Percentiles rank a stretch among this genome's conserved stretches.
Conservation (phyloP, 2,797 vertebrate genomes). For the Poecilia velifera region DNA sequence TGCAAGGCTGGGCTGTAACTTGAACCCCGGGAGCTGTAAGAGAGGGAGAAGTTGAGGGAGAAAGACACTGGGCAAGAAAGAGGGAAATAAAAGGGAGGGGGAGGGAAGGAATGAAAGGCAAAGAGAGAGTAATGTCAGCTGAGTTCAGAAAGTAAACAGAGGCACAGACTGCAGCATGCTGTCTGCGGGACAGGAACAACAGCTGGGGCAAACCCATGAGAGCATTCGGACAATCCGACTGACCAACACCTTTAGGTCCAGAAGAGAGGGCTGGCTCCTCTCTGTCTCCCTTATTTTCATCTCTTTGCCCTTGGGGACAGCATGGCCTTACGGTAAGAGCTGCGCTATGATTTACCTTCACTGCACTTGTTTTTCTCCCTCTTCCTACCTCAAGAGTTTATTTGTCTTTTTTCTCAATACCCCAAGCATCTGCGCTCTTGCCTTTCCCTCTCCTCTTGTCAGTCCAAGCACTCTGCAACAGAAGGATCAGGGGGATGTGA, state of each 20-base stretch:
- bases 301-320: constrained; percentile 65
- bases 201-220: constrained; percentile 68
- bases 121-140: constrained; percentile 84
- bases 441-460: constrained; percentile 44
- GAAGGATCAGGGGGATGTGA: constrained; percentile 36
- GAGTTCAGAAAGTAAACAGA: constrained; percentile 88
- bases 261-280: constrained; percentile 66
- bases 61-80: constrained; percentile 26
- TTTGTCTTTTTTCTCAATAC: constrained; percentile 75
- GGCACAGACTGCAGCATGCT: constrained; percentile 84
- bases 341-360: constrained; percentile 24
- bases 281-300: constrained; percentile 69
- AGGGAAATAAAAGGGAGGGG: constrained; percentile 55
- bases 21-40: constrained; percentile 71
- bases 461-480: constrained; percentile 39
- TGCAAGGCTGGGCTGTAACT: constrained; percentile 76
- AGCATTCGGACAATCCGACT: constrained; percentile 46
- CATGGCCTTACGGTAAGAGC: constrained; percentile 83
- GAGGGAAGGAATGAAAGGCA: constrained; percentile 66
- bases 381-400: constrained; percentile 24
- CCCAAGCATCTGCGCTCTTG: constrained; percentile 69
- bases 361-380: constrained; percentile 29
- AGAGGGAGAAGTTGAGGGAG: constrained; percentile 43
- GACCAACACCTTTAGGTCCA: constrained; percentile 46
- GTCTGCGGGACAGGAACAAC: constrained; percentile 69